Evolutionary conservation across 2,113 vertebrate genomes (phyloP).

Genomic region (Globicephala melas): DNA sequence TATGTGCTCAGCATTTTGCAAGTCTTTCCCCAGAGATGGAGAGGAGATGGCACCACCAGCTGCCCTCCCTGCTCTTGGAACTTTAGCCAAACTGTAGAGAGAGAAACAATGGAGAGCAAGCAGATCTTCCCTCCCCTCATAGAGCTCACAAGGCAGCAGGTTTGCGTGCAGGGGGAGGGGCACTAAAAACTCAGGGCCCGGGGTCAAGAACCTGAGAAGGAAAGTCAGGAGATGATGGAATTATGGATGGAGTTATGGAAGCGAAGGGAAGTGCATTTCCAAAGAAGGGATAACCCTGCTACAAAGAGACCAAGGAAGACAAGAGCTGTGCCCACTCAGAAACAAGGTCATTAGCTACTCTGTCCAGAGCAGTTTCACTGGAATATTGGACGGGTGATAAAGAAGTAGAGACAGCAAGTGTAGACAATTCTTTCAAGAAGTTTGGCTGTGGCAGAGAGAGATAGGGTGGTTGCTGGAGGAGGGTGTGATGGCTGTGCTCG

Average conservation of each 20-base stretch:
- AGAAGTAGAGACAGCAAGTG: background rate
- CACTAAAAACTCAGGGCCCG: background rate
- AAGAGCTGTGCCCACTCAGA: background rate
- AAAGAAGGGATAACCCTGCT: background rate
- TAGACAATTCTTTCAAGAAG: background rate
- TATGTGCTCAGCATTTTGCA: background rate
- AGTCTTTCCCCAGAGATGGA: background rate
- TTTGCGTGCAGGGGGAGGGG: background rate
- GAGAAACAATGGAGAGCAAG: background rate
- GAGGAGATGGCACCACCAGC: background rate
- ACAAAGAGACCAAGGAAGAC: background rate
- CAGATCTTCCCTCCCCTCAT: background rate
- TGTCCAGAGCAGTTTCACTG: background rate
- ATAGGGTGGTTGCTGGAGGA: background rate
- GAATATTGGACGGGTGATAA: background rate
- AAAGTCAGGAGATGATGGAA: background rate
- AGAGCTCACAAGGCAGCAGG: background rate
- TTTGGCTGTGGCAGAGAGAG: background rate
- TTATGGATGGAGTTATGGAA: background rate
- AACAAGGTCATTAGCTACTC: background rate
- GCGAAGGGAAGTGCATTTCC: background rate
- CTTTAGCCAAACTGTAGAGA: background rate
- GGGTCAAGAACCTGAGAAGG: background rate
- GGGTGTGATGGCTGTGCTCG: background rate
- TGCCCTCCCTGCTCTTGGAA: background rate